A percentile compares a stretch with the other conserved stretches of the same genome.
These are phyloP conservation scores for Agapetus fuscipes DNA, from an alignment of 2,888 invertebrate genomes.

Conservation along the genomic window DNA sequence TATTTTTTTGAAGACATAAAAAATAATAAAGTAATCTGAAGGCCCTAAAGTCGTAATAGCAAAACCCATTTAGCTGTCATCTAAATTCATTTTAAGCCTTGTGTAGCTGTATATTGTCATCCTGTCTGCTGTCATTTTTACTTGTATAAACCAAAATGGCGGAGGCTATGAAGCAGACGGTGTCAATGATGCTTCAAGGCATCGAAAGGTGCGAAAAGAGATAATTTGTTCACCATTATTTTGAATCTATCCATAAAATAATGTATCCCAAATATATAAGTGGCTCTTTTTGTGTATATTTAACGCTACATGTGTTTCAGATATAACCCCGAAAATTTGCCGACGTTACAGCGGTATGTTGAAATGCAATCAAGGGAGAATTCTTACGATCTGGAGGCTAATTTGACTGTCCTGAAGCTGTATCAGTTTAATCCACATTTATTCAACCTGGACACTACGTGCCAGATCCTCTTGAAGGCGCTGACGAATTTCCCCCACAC, in stretches of 20 bases:
- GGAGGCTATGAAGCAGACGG: constrained; percentile 77
- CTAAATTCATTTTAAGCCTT: no score
- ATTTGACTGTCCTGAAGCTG: constrained; percentile 89
- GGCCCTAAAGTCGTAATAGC: no score
- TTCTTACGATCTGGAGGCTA: constrained; percentile 94
- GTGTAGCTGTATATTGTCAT: no score
- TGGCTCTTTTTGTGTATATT: not conserved
- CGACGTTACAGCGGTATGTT: constrained; percentile 84
- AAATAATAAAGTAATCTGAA: no score
- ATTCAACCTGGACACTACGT: constrained; percentile 75
- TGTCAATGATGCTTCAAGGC: constrained; percentile 79
- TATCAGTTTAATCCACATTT: constrained; percentile 92
- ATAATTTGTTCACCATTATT: no score
- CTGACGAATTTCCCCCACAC: constrained; percentile 95
- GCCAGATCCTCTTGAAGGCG: constrained; percentile 88
- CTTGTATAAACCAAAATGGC: constrained; percentile 58
- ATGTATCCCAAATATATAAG: constrained; percentile 8
- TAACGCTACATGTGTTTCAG: constrained; percentile 40
- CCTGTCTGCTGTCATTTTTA: no score
- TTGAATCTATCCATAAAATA: not conserved
- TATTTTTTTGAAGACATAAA: no score
- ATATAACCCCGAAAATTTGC: constrained; percentile 93
- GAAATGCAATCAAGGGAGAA: constrained; percentile 89
- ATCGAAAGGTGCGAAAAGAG: constrained; percentile 88
- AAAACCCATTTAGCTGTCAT: no score